Evolutionary conservation across 2,888 invertebrate genomes (phyloP), one percentile per base, ranked within the genome.

Genomic region (Monopis laevigella): DNA sequence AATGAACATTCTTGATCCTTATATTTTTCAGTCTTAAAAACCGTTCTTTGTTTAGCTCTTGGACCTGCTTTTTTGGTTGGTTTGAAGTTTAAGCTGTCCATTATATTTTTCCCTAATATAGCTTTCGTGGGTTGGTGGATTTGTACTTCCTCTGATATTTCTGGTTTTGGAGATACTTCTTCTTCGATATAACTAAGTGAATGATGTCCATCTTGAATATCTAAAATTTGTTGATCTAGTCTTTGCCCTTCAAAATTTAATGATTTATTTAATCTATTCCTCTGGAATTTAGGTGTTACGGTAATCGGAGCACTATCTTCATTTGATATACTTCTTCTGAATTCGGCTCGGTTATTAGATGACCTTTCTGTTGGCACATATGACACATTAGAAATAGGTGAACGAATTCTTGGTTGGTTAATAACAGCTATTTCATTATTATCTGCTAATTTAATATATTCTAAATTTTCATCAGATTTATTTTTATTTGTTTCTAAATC

Each of bases 261-360:
- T 2, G 82, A 82, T 52, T 80, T 75, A 48, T 82, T 82, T 26
- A 82, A 46, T 47, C 80, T 73, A 49, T 74, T 77, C 56, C 82
- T 70, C 64, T 82, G 69, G 50, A 82, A 82, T 48, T 63, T 69
- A n/a, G 77, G 75, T 38, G 78, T 74, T 16, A 57, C 62, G 8
- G 62, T 55, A 40, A 69, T 66, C 6, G 73, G 59, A 19, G 58
- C 42, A 32, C 64, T 59, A 6, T 74, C 64, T 51, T 78, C 77
- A 50, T 69, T 67, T 4, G 80, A 80, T 43, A 64, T 56, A 47
- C 78, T 77, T 36, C 78, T 66, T 43, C 53, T 65, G 39, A 67
- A 78, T 41, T 71, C 66, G 29, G 62, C 51, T 58, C 62, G 71
- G 2, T 57, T 46, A 11, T 62, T 50, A n/a, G 32, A 11, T 2